A percentile compares a stretch with the other conserved stretches of the same genome.
These are phyloP conservation scores for Rhamphomyia laevipes DNA, from an alignment of 2,888 invertebrate genomes.

Conservation along the genomic window DNA sequence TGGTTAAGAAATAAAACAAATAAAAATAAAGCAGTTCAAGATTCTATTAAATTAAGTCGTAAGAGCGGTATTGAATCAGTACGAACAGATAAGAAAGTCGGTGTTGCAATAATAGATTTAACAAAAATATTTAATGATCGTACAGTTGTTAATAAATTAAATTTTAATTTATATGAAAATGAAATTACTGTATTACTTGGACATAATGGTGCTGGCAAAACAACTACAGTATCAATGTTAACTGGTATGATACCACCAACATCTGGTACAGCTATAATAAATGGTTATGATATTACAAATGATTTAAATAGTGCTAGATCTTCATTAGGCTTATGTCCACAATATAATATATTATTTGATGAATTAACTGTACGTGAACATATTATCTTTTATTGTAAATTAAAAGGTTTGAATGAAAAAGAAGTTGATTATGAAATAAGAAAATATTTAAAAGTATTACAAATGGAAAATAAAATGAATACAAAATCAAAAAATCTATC, in stretches of 20 bases:
- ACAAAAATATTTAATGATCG: constrained; percentile 41
- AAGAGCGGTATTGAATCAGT: constrained; percentile 36
- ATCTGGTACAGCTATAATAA: constrained; percentile 54
- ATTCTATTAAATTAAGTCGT: no score
- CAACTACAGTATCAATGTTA: constrained; percentile 81
- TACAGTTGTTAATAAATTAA: constrained; percentile 51
- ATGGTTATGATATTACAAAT: constrained; percentile 51
- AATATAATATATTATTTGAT: constrained; percentile 69
- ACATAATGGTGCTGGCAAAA: constrained; percentile 66
- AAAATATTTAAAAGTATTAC: constrained; percentile 47
- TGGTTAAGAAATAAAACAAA: constrained; percentile 37
- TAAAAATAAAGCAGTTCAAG: no score
- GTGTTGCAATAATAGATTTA: constrained; percentile 44
- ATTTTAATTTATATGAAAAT: constrained; percentile 68
- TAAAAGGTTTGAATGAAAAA: constrained; percentile 47
- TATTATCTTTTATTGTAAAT: constrained; percentile 61
- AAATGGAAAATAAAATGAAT: constrained; percentile 48
- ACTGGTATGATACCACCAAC: constrained; percentile 60
- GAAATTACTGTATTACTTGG: constrained; percentile 80
- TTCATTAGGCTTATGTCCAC: constrained; percentile 65
- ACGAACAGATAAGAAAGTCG: constrained; percentile 33
- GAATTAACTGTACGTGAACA: constrained; percentile 71
- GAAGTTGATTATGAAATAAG: constrained; percentile 45
- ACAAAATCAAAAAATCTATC: constrained; percentile 45
- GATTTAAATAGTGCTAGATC: constrained; percentile 48